phyloP scores from a whole-genome alignment of 2,113 vertebrate genomes.

The Engystomops pustulosus region DNA sequence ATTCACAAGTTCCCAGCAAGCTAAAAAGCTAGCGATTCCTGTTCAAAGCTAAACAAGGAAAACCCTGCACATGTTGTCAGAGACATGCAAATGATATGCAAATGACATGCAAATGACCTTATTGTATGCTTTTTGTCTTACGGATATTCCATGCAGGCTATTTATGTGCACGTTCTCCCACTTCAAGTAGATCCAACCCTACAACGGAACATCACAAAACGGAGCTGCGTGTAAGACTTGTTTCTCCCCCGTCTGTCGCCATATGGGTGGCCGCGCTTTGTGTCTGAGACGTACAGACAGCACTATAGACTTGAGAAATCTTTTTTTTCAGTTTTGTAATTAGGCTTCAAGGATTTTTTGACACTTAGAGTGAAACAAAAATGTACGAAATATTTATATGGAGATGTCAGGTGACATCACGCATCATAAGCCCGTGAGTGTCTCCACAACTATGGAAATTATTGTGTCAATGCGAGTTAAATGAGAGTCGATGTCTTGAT shows the following conservation, averaged over 20 bases:
- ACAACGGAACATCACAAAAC: slow-evolving; percentile 2
- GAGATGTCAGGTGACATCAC: slow-evolving; percentile 24
- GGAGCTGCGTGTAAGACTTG: slow-evolving; percentile 11
- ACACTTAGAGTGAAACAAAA: slow-evolving; percentile 5
- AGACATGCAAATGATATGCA: slow-evolving; percentile 45
- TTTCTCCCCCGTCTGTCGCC: not conserved
- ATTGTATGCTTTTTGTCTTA: slow-evolving; percentile 41
- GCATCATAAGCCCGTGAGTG: slow-evolving; percentile 60
- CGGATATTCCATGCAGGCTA: slow-evolving; percentile 27
- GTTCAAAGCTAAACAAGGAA: slow-evolving; percentile 30
- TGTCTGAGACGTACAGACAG: not conserved
- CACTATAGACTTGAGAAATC: not conserved
- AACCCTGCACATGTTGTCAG: slow-evolving; percentile 37
- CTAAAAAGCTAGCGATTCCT: slow-evolving; percentile 39
- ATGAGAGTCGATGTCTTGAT: slow-evolving; percentile 67
- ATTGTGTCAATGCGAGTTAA: slow-evolving; percentile 66
- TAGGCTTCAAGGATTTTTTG: slow-evolving; percentile 17
- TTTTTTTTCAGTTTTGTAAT: not conserved
- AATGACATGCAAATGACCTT: slow-evolving; percentile 36
- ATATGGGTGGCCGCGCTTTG: slow-evolving; percentile 32
- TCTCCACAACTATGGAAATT: slow-evolving; percentile 67
- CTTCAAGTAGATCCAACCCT: slow-evolving; percentile 16
- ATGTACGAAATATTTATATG: slow-evolving; percentile 27
- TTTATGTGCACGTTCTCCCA: slow-evolving; percentile 6
- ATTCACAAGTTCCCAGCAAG: slow-evolving; percentile 36